Evolutionary conservation across 1,140 invertebrate species (phyloP).

Genomic region (Musca vetustissima): DNA sequence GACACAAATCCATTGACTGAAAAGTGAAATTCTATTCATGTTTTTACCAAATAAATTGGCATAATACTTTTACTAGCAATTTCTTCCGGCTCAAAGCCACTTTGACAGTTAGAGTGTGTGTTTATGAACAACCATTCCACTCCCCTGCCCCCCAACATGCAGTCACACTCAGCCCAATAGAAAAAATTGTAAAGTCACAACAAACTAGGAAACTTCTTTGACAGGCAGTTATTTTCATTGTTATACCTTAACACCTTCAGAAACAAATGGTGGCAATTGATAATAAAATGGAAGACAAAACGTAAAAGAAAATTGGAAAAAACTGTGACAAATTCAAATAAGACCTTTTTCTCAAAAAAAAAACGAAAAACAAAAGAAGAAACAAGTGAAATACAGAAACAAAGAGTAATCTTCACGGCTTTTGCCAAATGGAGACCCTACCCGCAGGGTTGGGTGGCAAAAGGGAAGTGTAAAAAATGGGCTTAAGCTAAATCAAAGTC

Average conservation of each 20-base stretch:
- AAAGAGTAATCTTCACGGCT: not conserved
- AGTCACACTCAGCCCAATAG: not conserved
- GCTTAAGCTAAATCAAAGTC: not conserved
- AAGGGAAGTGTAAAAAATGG: not conserved
- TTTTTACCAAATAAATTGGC: no score
- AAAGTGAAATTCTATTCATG: no score
- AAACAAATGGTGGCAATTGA: no score
- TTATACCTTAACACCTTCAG: conserved; percentile 3
- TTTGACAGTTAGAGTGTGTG: no score
- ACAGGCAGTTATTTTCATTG: not conserved
- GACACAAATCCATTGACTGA: no score
- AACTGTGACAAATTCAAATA: conserved; percentile 9
- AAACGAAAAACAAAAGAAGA: not conserved
- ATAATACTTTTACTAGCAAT: no score
- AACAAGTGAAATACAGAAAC: not conserved
- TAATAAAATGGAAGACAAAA: no score
- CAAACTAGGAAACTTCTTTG: not conserved
- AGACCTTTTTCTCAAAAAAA: not conserved
- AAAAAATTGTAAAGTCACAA: not conserved
- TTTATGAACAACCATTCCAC: no score
- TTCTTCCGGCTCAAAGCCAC: no score
- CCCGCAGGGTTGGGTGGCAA: no score
- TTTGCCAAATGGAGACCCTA: no score
- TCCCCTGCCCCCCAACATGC: no score
- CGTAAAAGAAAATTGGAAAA: not conserved